A percentile compares a stretch with the other conserved stretches of the same genome.
These are phyloP conservation scores for Esox masquinongy DNA, from an alignment of 2,797 vertebrate species.

Conservation along the genomic window DNA sequence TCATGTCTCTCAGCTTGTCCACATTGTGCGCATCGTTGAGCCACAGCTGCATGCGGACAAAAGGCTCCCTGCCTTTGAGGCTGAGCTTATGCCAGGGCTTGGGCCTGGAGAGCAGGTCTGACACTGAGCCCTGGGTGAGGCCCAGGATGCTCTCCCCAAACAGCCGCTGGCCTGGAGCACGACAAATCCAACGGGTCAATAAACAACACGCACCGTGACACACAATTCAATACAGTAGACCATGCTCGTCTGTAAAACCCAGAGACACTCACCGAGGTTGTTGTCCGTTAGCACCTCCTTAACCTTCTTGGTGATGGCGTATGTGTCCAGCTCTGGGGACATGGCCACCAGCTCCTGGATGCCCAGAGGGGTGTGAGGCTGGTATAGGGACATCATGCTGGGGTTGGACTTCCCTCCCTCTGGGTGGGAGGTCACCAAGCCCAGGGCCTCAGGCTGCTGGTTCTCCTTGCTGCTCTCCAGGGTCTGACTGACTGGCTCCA, in stretches of 20 bases:
- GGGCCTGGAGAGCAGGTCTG: constrained; percentile 95
- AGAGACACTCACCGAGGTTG: constrained; percentile 85
- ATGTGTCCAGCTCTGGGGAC: constrained; percentile 95
- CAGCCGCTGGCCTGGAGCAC: constrained; percentile 87
- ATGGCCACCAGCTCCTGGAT: constrained; percentile 98
- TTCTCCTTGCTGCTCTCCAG: constrained; percentile 97
- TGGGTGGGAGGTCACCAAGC: constrained; percentile 55
- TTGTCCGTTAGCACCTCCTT: constrained; percentile 99
- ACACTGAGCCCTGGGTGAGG: constrained; percentile 96
- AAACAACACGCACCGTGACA: neutral
- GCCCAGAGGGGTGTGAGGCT: constrained; percentile 79
- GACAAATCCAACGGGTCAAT: neutral
- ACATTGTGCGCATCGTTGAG: constrained; percentile 95
- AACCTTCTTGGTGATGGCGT: constrained; percentile 95
- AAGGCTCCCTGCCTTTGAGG: constrained; percentile 96
- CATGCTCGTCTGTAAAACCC: neutral
- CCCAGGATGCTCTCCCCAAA: constrained; percentile 97
- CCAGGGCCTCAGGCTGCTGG: constrained; percentile 86
- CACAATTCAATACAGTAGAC: neutral
- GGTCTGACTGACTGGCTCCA: constrained; percentile 83
- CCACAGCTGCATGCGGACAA: constrained; percentile 99
- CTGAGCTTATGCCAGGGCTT: constrained; percentile 99
- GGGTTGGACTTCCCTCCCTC: constrained; percentile 77
- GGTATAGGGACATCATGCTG: constrained; percentile 65
- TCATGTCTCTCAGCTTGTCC: constrained; percentile 94